A percentile compares a stretch with the other conserved stretches of the same genome.
Conservation (phyloP, 1,140 invertebrate genomes). For the Drosophila bocqueti region DNA sequence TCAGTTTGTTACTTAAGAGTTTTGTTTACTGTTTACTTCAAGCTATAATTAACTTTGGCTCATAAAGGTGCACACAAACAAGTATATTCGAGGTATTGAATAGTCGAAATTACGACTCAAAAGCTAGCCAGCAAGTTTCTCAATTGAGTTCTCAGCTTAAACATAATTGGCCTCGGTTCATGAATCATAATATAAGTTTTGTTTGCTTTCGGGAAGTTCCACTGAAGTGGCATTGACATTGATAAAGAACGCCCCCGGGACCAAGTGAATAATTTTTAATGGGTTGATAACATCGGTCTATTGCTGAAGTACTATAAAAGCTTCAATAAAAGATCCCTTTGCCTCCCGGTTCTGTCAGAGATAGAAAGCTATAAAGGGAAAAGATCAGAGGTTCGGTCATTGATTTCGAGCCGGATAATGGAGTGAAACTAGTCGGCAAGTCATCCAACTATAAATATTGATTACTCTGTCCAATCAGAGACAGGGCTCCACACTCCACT, state of each 20-base stretch:
- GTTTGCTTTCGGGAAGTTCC: slow-evolving; percentile 40
- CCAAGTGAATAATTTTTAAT: slow-evolving; percentile 29
- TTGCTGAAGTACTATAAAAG: slow-evolving; percentile 8
- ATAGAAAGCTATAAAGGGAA: slow-evolving; percentile 5
- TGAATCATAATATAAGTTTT: slow-evolving; percentile 32
- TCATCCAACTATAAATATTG: slow-evolving; percentile 39
- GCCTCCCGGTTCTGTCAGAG: slow-evolving; percentile 6
- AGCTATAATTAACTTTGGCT: slow-evolving; percentile 22
- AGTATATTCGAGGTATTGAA: slow-evolving; percentile 1
- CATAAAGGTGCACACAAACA: slow-evolving; percentile 4
- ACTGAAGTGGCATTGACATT: slow-evolving; percentile 47
- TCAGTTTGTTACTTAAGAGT: slow-evolving; percentile 3
- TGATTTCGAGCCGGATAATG: slow-evolving; percentile 13
- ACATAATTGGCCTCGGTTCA: slow-evolving; percentile 43
- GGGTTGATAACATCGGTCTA: slow-evolving; percentile 39
- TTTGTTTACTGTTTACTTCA: slow-evolving; percentile 26
- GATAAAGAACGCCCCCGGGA: slow-evolving; percentile 30
- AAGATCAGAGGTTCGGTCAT: slow-evolving; percentile 7
- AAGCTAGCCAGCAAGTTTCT: not conserved
- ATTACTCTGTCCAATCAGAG: slow-evolving; percentile 37
- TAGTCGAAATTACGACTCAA: slow-evolving; percentile 4
- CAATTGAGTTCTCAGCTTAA: slow-evolving; percentile 28
- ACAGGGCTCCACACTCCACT: slow-evolving; percentile 15
- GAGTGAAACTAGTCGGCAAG: slow-evolving; percentile 6
- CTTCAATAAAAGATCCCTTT: slow-evolving; percentile 4